Conservation (phyloP, 1,140 invertebrate genomes). For the Eriocheir sinensis region DNA sequence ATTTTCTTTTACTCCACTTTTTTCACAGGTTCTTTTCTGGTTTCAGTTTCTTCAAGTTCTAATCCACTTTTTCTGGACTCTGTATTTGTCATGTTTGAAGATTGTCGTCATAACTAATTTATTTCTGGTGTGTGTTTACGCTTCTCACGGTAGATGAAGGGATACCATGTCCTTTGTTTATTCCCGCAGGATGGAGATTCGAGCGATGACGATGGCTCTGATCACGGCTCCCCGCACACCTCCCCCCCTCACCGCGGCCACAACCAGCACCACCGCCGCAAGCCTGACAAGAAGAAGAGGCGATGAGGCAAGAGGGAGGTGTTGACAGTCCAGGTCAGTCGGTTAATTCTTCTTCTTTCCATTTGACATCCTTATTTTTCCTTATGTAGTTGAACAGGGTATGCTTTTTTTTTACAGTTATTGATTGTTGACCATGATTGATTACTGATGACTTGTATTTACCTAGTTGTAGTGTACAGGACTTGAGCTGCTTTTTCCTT, state of each 20-base stretch:
- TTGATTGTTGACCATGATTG: no score
- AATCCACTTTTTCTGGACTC: background rate
- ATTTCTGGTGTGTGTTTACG: background rate
- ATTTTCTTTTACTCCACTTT: no score
- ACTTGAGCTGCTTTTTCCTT: no score
- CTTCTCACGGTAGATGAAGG: background rate
- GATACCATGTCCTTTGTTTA: background rate
- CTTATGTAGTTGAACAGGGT: no score
- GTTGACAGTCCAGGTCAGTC: background rate
- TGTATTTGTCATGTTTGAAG: background rate
- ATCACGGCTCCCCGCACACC: conserved; percentile 78
- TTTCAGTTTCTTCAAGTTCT: background rate
- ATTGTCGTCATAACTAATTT: background rate
- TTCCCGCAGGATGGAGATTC: conserved; percentile 77
- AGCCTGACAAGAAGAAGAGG: conserved; percentile 79
- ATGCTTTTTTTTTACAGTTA: no score
- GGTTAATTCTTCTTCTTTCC: no score
- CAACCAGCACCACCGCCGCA: conserved; percentile 76
- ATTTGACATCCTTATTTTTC: no score
- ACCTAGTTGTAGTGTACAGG: no score
- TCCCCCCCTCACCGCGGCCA: conserved; percentile 76
- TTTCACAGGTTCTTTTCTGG: background rate
- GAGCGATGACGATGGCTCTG: conserved; percentile 78
- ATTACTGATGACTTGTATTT: no score
- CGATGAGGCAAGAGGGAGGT: conserved; percentile 57